Base-by-base conservation (phyloP, 2,113 vertebrate species). In the Parus major region DNA sequence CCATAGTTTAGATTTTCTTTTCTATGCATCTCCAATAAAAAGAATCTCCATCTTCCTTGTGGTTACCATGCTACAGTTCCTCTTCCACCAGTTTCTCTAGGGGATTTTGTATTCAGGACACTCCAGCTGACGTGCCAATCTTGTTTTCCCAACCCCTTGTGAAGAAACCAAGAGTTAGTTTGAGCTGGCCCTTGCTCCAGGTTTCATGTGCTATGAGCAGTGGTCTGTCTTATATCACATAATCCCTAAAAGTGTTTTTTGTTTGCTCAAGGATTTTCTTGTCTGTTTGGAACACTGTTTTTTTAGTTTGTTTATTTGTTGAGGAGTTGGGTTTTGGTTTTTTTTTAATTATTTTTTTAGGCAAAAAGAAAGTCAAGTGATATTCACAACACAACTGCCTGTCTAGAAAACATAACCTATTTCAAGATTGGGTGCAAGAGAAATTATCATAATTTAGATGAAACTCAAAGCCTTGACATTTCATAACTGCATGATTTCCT, bases 381-480 rank as follows among this genome's bases (percentile, higher is more conserved):
- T 7, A 20, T 79, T 68, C 2, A 13, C 49, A 82, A 59, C n/a
- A 27, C 31, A 82, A 41, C 25, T 42, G 14, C 29, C 16, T 80
- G 47, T 5, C 24, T 93, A 47, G 52, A 77, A 87, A 83, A 73
- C 2, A 63, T 29, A 39, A 44, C 21, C 21, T 66, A 57, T 86
- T n/a, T 64, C 33, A 9, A 87, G 15, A 68, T 2, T 60, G 17
- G 5, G 11, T 78, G 28, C 41, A 64, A 92, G 17, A 78, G 15
- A 87, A 93, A 68, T 96, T 92, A 66, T 83, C 50, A 71, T 50
- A 73, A 77, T 88, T 81, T 83, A 81, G 64, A 60, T 47, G 18
- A 83, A 94, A 77, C 12, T 69, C 66, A 36, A 90, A 88, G 31
- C 35, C n/a, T 64, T 93, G 80, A 73, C 44, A 82, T 82, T 87